Percentiles rank a stretch among this genome's conserved stretches.
Conservation (phyloP, 2,888 invertebrate species). For the Subacronicta megacephala region DNA sequence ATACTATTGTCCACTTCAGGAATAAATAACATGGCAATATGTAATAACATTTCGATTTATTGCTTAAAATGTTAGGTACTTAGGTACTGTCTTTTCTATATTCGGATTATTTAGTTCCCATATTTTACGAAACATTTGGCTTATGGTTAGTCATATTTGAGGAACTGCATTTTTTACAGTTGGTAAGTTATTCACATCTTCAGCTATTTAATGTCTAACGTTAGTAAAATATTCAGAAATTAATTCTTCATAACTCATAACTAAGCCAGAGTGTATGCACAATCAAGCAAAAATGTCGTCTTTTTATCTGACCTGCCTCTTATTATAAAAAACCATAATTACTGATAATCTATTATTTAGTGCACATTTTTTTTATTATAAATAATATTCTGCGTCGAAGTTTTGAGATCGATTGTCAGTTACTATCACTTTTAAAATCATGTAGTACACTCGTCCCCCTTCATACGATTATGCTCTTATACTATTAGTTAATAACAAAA, state of each 20-base stretch:
- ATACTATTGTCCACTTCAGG: background rate
- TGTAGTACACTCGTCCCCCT: slow-evolving; percentile 4
- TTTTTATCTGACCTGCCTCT: background rate
- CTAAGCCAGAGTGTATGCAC: background rate
- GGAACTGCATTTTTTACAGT: background rate
- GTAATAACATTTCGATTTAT: background rate
- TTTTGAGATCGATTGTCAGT: slow-evolving; percentile 34
- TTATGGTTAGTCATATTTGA: background rate
- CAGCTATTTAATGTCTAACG: slow-evolving; percentile 11
- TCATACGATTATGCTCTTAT: no score
- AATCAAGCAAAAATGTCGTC: background rate
- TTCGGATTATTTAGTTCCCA: no score
- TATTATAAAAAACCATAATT: no score
- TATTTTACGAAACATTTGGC: background rate
- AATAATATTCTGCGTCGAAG: background rate
- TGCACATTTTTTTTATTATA: no score
- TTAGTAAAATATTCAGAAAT: background rate
- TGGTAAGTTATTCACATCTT: slow-evolving; percentile 10
- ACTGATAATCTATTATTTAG: no score
- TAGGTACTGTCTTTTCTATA: slow-evolving; percentile 1
- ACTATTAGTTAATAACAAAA: background rate
- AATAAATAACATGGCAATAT: slow-evolving; percentile 26
- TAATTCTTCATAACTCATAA: background rate
- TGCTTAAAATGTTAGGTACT: no score
- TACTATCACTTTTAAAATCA: slow-evolving; percentile 13